Evolutionary conservation across 2,888 invertebrate species (phyloP).

Genomic region (Empis livida): DNA sequence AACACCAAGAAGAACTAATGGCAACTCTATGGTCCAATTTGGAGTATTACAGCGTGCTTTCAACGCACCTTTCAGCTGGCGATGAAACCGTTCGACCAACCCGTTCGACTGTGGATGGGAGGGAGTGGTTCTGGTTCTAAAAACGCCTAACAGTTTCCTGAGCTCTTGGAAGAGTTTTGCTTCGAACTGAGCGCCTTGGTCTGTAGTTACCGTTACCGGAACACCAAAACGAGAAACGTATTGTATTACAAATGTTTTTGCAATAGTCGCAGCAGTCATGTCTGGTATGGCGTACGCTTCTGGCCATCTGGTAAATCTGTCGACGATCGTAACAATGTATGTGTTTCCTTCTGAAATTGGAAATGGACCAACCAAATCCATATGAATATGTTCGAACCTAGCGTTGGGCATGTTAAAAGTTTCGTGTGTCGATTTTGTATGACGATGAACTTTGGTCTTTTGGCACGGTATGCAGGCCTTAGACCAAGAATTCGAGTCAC

Average conservation of each 20-base stretch:
- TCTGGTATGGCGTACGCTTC: conserved; percentile 15
- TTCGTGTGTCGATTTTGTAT: conserved; percentile 14
- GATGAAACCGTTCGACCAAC: conserved; percentile 6
- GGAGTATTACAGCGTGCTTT: background rate
- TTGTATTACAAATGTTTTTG: conserved; percentile 4
- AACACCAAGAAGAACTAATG: conserved; percentile 8
- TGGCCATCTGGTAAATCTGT: conserved; percentile 17
- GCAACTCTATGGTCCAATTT: conserved; percentile 7
- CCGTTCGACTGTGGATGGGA: conserved; percentile 7
- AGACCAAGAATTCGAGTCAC: conserved; percentile 19
- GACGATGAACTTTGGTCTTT: conserved; percentile 19
- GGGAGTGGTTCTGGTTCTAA: conserved; percentile 1
- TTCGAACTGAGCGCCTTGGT: conserved; percentile 10
- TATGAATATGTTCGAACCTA: conserved; percentile 23
- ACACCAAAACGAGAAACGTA: conserved; percentile 11
- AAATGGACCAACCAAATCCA: conserved; percentile 25
- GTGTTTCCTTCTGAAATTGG: conserved; percentile 15
- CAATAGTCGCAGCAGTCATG: conserved; percentile 12
- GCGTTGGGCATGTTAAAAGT: conserved; percentile 14
- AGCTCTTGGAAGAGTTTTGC: conserved; percentile 4
- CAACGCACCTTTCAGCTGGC: conserved; percentile 4
- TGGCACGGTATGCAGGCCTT: conserved; percentile 22
- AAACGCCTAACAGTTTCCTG: background rate
- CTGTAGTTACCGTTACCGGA: conserved; percentile 9
- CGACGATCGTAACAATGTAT: conserved; percentile 19